Conservation (phyloP, 1,140 invertebrate species). For the Drosophila kurseongensis region DNA sequence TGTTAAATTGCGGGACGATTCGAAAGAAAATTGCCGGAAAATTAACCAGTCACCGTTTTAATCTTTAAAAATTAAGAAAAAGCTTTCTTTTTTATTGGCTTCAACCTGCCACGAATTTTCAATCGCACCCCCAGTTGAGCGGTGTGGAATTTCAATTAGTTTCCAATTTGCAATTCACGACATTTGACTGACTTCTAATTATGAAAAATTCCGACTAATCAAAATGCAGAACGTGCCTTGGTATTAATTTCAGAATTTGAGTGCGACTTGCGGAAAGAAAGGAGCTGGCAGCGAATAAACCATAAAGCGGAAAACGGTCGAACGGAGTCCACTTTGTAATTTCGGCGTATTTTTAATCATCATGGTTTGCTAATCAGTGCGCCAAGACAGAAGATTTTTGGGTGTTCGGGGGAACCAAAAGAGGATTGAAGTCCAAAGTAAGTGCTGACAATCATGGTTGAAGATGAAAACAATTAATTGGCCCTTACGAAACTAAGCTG, state of each 20-base stretch:
- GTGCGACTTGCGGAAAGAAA: neutral
- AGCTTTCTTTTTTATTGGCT: no score
- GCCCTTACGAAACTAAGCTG: no score
- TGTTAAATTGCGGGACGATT: no score
- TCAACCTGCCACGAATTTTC: neutral
- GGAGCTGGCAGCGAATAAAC: no score
- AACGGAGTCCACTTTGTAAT: slow-evolving; percentile 16
- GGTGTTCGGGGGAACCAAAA: neutral
- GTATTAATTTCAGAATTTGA: neutral
- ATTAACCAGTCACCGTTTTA: no score
- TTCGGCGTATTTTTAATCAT: slow-evolving; percentile 59
- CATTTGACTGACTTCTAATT: slow-evolving; percentile 70
- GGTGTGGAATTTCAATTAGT: slow-evolving; percentile 64
- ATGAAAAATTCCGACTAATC: slow-evolving; percentile 66
- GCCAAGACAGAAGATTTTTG: neutral
- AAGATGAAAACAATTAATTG: no score
- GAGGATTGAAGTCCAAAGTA: neutral
- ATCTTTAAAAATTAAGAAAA: no score
- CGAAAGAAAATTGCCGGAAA: no score
- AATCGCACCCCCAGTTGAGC: slow-evolving; percentile 1
- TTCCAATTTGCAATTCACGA: slow-evolving; percentile 66
- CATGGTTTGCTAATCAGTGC: slow-evolving; percentile 65
- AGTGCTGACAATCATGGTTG: slow-evolving; percentile 1
- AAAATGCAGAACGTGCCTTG: slow-evolving; percentile 40
- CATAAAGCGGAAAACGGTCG: neutral